These are phyloP conservation scores for Chrosomus eos DNA, from an alignment of 2,797 vertebrate genomes.

Conservation along the genomic window DNA sequence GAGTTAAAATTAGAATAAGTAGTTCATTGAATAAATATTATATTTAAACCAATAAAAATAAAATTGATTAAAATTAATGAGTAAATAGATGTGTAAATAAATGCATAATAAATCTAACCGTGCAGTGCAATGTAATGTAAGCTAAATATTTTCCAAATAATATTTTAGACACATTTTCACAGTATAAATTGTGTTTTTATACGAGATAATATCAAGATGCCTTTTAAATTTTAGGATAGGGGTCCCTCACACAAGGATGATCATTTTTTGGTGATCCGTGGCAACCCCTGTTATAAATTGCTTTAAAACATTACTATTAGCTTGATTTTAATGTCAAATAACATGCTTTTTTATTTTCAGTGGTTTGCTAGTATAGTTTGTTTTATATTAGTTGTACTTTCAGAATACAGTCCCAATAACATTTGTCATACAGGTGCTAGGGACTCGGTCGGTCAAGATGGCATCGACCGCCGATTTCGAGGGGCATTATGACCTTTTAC, in stretches of 20 bases:
- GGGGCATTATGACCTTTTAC: conserved; percentile 92
- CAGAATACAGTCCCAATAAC: background rate
- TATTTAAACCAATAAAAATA: background rate
- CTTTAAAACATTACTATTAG: background rate
- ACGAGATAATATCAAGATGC: no score
- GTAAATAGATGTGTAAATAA: background rate
- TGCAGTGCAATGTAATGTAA: background rate
- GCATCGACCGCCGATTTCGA: conserved; percentile 86
- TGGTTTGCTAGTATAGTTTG: background rate
- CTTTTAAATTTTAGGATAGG: no score
- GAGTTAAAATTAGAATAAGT: background rate
- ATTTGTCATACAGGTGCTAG: conserved; percentile 28
- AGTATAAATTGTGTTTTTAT: background rate
- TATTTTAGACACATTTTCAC: background rate
- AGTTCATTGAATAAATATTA: background rate
- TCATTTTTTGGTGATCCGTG: background rate
- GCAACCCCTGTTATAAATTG: background rate
- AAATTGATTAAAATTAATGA: background rate
- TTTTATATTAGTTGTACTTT: background rate
- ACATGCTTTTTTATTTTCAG: background rate
- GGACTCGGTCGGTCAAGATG: conserved; percentile 70
- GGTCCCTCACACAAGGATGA: background rate
- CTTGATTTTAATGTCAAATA: background rate
- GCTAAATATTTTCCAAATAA: background rate
- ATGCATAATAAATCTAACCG: background rate